These are phyloP conservation scores for Siphlonurus alternatus DNA, from an alignment of 2,888 invertebrate species.

Conservation along the genomic window DNA sequence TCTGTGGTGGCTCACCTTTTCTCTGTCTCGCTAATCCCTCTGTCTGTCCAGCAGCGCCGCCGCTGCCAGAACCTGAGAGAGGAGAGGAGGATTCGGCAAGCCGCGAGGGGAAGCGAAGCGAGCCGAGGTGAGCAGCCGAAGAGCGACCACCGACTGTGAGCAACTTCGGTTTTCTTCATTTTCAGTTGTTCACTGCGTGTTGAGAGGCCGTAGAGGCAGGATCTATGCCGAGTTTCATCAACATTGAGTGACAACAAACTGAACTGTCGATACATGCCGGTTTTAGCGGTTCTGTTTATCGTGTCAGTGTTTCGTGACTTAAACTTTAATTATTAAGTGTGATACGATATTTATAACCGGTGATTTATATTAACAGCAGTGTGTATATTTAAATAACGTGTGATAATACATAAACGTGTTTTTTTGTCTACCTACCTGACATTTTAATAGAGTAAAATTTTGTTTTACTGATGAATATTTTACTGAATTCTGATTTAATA, in stretches of 20 bases:
- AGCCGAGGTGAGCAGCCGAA: neutral
- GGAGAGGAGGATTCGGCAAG: neutral
- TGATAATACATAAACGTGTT: too few species aligned
- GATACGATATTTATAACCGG: too few species aligned
- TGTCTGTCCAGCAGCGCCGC: neutral
- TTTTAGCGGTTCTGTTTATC: too few species aligned
- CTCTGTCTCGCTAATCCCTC: neutral
- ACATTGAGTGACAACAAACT: neutral
- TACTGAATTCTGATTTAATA: too few species aligned
- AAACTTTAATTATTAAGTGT: too few species aligned
- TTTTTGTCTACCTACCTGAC: too few species aligned
- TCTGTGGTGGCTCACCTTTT: neutral
- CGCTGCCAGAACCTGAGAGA: neutral
- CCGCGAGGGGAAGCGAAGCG: neutral
- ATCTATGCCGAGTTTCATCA: neutral
- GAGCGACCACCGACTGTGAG: conserved; percentile 2
- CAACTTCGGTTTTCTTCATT: neutral
- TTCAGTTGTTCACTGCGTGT: neutral
- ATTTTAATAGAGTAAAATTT: too few species aligned
- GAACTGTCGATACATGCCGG: neutral
- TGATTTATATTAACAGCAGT: too few species aligned
- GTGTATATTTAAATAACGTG: too few species aligned
- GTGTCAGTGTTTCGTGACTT: too few species aligned
- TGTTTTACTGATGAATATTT: too few species aligned
- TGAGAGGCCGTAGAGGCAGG: neutral